These are phyloP conservation scores for Ophion ellenae DNA, from an alignment of 2,888 invertebrate genomes.

Conservation along the genomic window DNA sequence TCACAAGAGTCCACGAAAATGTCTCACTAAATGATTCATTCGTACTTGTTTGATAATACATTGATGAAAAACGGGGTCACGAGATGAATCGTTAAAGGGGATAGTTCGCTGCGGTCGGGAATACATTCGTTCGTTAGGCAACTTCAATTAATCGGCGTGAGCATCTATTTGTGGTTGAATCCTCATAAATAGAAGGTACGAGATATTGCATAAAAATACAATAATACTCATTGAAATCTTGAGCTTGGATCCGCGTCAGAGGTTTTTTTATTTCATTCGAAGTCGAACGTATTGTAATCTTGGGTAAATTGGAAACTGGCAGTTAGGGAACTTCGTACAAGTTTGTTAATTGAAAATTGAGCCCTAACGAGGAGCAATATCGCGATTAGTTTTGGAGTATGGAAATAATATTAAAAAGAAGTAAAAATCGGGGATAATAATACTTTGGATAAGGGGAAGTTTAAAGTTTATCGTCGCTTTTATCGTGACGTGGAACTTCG, in stretches of 20 bases:
- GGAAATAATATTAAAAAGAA: slow-evolving; percentile 14
- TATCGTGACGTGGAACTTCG: slow-evolving; percentile 29
- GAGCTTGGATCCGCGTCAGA: not conserved
- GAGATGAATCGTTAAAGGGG: slow-evolving; percentile 22
- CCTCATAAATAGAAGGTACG: not conserved
- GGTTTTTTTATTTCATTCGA: not conserved
- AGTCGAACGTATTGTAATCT: not conserved
- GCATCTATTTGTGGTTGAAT: not conserved
- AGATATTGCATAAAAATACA: not conserved
- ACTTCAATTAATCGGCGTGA: not conserved
- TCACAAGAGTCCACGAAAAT: slow-evolving; percentile 9
- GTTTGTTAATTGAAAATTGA: slow-evolving; percentile 46
- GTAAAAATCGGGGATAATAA: slow-evolving; percentile 19
- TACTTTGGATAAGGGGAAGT: slow-evolving; percentile 8
- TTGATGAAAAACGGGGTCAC: slow-evolving; percentile 27
- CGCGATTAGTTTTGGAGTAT: slow-evolving; percentile 17
- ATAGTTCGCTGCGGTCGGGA: slow-evolving; percentile 9
- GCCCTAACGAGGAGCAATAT: slow-evolving; percentile 21
- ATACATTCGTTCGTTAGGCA: not conserved
- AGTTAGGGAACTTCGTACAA: slow-evolving; percentile 18
- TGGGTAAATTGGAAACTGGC: not conserved
- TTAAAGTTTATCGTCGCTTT: slow-evolving; percentile 39
- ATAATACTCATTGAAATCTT: not conserved
- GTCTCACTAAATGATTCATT: not conserved
- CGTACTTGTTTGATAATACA: slow-evolving; percentile 11